Conservation (phyloP, 2,797 vertebrate species). For the Sphenodon punctatus region DNA sequence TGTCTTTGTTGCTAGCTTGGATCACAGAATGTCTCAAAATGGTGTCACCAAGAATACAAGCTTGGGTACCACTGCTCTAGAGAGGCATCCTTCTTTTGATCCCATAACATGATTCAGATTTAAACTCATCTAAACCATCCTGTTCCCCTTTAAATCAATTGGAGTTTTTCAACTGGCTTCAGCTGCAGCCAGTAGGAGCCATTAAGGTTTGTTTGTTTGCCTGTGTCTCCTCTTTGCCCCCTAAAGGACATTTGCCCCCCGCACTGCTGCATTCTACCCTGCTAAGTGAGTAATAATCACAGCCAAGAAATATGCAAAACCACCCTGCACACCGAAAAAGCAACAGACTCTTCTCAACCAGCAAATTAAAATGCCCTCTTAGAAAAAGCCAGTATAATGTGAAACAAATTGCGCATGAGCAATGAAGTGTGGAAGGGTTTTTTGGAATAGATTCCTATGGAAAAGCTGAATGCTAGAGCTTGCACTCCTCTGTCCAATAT, state of each 20-base stretch:
- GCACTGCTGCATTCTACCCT: neutral
- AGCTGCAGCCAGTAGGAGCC: conserved; percentile 29
- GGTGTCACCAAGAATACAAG: too few species aligned
- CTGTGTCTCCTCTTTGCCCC: neutral
- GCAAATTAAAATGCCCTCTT: conserved; percentile 8
- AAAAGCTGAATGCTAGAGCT: conserved; percentile 57
- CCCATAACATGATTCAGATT: neutral
- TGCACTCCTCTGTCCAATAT: conserved; percentile 56
- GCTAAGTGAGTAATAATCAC: neutral
- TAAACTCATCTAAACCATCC: conserved; percentile 18
- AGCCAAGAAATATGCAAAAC: conserved; percentile 7
- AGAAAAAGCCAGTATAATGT: conserved; percentile 19
- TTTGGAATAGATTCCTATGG: conserved; percentile 59
- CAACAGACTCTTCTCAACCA: conserved; percentile 20
- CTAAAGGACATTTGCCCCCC: neutral
- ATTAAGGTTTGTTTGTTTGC: conserved; percentile 23
- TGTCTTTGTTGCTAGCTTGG: too few species aligned
- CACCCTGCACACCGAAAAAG: neutral
- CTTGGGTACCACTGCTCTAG: neutral
- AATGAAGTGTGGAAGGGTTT: conserved; percentile 54
- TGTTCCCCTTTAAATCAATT: neutral
- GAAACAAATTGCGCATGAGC: conserved; percentile 40
- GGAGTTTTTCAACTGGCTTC: neutral
- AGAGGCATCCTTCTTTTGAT: rapidly evolving
- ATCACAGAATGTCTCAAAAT: too few species aligned